Evolutionary conservation across 2,113 vertebrate genomes (phyloP).

Genomic region (Hydropotes inermis): DNA sequence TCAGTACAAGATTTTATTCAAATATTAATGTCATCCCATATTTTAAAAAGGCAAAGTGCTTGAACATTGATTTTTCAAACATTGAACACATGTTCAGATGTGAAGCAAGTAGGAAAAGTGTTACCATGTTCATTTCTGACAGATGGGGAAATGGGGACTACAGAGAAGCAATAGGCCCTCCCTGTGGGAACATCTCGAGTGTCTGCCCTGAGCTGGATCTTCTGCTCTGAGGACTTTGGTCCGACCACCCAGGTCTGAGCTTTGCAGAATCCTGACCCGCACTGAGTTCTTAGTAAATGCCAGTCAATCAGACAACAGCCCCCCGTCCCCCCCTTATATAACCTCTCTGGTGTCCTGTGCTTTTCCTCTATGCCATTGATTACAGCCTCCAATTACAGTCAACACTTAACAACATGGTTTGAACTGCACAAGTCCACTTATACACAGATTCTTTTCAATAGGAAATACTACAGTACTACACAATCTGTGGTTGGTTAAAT

Average conservation of each 20-base stretch:
- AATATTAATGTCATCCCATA: not conserved
- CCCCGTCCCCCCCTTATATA: accelerated
- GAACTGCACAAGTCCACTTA: not conserved
- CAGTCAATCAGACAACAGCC: not conserved
- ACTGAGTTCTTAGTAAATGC: not conserved
- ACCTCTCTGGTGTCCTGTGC: not conserved
- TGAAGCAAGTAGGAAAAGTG: not conserved
- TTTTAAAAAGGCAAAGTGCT: not conserved
- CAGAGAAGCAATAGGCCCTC: not conserved
- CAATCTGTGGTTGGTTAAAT: not conserved
- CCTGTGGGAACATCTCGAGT: not conserved
- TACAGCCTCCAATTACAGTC: not conserved
- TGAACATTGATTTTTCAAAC: not conserved
- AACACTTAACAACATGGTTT: not conserved
- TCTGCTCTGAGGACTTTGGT: not conserved
- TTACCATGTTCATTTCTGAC: not conserved
- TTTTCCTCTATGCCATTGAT: not conserved
- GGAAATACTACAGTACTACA: not conserved
- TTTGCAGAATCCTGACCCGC: not conserved
- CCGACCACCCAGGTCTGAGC: not conserved
- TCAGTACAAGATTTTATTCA: not conserved
- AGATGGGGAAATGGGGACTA: not conserved
- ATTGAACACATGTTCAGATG: not conserved
- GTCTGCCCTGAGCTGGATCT: not conserved
- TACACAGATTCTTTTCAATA: not conserved